These are phyloP conservation scores for human (Homo sapiens) DNA, from an alignment of 2,113 vertebrate species.

Conservation along the genomic window GRCh38 chr2:156432501-156433000, in stretches of 20 bases:
- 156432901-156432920: not conserved
- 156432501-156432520: too few species aligned
- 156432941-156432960: not conserved
- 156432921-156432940: not conserved
- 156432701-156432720: not conserved
- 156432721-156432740: not conserved
- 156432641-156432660: not conserved
- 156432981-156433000: not conserved
- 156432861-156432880: not conserved
- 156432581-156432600: too few species aligned
- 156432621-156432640: not conserved
- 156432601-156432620: not conserved
- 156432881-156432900: not conserved
- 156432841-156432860: not conserved
- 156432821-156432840: not conserved
- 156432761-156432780: not conserved
- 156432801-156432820: not conserved
- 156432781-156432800: not conserved
- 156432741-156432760: not conserved
- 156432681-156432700: not conserved
- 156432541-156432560: too few species aligned
- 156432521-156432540: too few species aligned
- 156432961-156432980: not conserved
- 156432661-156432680: not conserved
- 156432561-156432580: too few species aligned